Percentiles rank a stretch among this genome's conserved stretches.
Evolutionary conservation across 2,113 vertebrate species (phyloP).

Genomic region (Indicator indicator): DNA sequence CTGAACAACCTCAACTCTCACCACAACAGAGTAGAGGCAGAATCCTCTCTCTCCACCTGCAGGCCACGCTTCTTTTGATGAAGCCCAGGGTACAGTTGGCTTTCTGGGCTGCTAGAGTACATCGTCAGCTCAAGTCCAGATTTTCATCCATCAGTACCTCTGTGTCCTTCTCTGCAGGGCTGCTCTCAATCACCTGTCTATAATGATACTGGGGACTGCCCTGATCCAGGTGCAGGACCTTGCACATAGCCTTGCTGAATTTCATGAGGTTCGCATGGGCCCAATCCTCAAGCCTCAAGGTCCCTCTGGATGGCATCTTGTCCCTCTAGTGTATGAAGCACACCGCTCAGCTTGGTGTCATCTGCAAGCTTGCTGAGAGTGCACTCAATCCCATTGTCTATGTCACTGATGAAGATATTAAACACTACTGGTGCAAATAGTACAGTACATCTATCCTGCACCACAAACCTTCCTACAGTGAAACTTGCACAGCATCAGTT

Average conservation of each 20-base stretch:
- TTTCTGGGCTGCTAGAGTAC: background rate
- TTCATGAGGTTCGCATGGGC: background rate
- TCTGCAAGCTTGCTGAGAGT: background rate
- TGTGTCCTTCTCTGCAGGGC: background rate
- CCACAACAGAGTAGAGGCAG: accelerated
- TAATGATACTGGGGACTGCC: too few species aligned
- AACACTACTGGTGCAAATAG: background rate
- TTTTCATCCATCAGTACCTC: background rate
- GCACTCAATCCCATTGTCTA: accelerated
- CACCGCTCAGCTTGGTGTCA: background rate
- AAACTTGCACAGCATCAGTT: accelerated
- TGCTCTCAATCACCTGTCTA: background rate
- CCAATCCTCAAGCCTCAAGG: background rate
- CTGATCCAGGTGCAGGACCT: background rate
- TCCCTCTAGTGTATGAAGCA: background rate
- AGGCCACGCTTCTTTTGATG: accelerated
- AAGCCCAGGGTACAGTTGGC: background rate
- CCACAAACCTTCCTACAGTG: background rate
- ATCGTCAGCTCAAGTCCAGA: accelerated
- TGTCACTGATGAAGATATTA: background rate
- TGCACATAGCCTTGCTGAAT: background rate
- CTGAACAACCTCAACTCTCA: background rate
- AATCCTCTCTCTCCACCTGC: background rate
- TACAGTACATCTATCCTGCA: background rate
- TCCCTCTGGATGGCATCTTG: background rate